Evolutionary conservation across 2,113 vertebrate species (phyloP).

Genomic region (Monarcha castaneiventris): DNA sequence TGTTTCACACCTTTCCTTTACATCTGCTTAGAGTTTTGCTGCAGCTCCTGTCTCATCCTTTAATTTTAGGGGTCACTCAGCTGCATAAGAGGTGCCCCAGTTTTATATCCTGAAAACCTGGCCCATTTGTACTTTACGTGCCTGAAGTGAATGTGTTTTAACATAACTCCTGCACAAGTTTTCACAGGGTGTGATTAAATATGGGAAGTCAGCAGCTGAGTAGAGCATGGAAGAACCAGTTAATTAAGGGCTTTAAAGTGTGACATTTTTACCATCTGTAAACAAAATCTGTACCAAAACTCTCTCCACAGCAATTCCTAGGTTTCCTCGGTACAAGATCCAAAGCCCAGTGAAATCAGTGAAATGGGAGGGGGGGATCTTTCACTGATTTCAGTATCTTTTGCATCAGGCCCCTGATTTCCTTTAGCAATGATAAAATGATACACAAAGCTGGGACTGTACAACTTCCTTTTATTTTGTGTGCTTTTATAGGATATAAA

Average conservation of each 20-base stretch:
- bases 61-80: neutral
- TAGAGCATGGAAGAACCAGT: neutral
- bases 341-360: neutral
- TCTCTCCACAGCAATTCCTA: neutral
- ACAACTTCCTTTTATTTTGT: conserved; percentile 96
- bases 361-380: neutral
- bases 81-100: neutral
- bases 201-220: neutral
- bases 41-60: neutral
- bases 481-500: conserved; percentile 99
- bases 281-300: neutral
- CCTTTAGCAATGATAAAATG: conserved; percentile 16
- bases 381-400: neutral
- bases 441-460: conserved; percentile 75
- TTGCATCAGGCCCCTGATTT: neutral
- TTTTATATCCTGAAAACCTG: neutral
- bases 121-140: neutral
- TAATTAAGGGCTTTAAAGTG: neutral
- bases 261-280: neutral
- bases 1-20: neutral
- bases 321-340: neutral
- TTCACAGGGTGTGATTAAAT: neutral
- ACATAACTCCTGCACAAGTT: neutral
- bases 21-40: neutral
- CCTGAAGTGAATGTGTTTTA: neutral